Conservation (phyloP, 2,888 invertebrate genomes). For the Spilarctia lutea region DNA sequence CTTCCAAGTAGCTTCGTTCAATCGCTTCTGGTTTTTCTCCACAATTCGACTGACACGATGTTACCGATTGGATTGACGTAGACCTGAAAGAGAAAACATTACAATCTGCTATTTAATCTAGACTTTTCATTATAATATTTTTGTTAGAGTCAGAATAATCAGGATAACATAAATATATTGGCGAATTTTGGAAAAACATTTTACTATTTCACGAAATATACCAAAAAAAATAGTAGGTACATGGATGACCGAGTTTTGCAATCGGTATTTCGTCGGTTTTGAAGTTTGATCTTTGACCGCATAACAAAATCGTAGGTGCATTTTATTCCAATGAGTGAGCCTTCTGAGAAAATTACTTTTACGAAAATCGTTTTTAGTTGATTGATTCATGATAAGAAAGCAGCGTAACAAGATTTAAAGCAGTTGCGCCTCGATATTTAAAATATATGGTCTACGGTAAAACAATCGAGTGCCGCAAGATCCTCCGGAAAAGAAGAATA, state of each 20-base stretch:
- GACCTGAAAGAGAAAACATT: conserved; percentile 58
- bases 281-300: no score
- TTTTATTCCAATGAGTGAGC: no score
- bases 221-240: no score
- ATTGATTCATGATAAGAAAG: no score
- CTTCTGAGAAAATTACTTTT: no score
- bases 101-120: neutral
- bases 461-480: neutral
- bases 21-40: conserved; percentile 74
- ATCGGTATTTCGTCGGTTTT: no score
- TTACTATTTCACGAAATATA: neutral
- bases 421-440: no score
- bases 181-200: neutral
- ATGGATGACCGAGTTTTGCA: no score
- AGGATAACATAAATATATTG: no score
- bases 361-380: no score
- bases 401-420: neutral
- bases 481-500: neutral
- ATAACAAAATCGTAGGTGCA: no score
- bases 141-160: neutral
- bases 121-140: neutral
- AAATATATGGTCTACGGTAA: neutral
- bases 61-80: conserved; percentile 69
- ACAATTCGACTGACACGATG: conserved; percentile 73
- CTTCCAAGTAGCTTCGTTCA: conserved; percentile 75